Base-by-base conservation (phyloP, 2,113 vertebrate genomes). In the Macaca mulatta region DNA sequence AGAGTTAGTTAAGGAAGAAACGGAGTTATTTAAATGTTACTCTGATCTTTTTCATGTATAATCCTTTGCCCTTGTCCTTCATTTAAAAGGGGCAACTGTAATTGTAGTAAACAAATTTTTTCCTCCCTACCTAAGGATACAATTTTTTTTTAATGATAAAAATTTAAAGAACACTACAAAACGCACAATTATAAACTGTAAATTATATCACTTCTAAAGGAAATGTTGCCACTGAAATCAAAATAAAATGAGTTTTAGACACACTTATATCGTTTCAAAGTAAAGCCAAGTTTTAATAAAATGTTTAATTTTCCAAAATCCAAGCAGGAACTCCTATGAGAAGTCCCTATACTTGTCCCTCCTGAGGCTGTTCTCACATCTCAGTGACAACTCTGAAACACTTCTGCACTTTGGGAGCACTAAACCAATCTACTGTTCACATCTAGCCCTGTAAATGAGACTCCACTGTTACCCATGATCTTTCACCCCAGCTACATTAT, bases 241-340 rank as follows among this genome's bases (percentile, higher is more conserved):
- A 89, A n/a, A 92, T 91, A 75, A 90, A 79, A 35, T 74, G 57
- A 86, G 32, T 87, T 91, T 89, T 93, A 96, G 18, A 95, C 23
- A 89, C 61, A 93, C 2, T 88, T 12, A 93, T 89, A 50, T 94
- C n/a, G 0, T 85, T 91, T 88, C 55, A 96, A 96, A 96, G 50
- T 59, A 38, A 93, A 92, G n/a, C 25, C 69, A 61, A 81, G 75
- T 95, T 86, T 96, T 83, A 92, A 94, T 92, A 91, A 89, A 89
- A 55, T 32, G 25, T 77, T 85, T 79, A 86, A 90, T 80, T 40
- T 90, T 96, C 23, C 25, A 74, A 64, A 93, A 85, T 89, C 67
- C 45, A 89, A 43, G 57, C 17, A 81, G 35, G 23, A 86, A 69
- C 14, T 96, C 70, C 35, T 50, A 0, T 40, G 57, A 78, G 11